Base-by-base conservation (phyloP, 2,797 vertebrate genomes). In the Galaxias olidus region DNA sequence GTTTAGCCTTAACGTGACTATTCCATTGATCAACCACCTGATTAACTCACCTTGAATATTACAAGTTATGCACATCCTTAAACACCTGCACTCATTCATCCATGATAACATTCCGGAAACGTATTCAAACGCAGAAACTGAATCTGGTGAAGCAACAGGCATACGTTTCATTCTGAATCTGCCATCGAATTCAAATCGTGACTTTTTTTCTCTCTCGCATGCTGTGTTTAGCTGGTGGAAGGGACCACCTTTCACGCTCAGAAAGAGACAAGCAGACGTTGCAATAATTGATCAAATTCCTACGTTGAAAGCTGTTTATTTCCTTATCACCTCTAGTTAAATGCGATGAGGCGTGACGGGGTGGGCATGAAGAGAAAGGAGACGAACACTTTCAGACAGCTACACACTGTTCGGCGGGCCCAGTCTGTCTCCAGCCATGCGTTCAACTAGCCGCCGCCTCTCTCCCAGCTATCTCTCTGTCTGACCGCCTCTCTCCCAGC, bases 251-350 rank as follows among this genome's bases (percentile, higher is more conserved):
- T 30, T 30, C 30, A 30, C 30, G 30, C 30, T 30, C 30, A 84
- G 81, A 60, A 75, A 71, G 65, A 73, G 82, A 88, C 82, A 78
- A 78, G 71, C 73, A 83, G 87, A 90, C 89, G 78, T 61, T 42
- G 17, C 68, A 88, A 91, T 90, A 88, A 88, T 81, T 75, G 78
- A 91, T 91, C 90, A 83, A 90, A 90, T 90, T 90, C 90, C 91
- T 86, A 85, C 85, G 75, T 80, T 78, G 80, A 78, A 86, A 82
- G 82, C 84, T 80, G 84, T 84, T 88, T 84, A 73, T 81, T 76
- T 81, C 79, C 88, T 90, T 90, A 91, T 89, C 84, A 64, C 74
- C 79, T 80, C 84, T 75, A 68, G 86, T 89, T 88, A 85, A 87
- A 86, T 72, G 84, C 86, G 84, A 75, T 86, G 86, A 83, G 80